Percentiles rank a stretch among this genome's conserved stretches.
These are phyloP conservation scores for Eupithecia subfuscata DNA, from an alignment of 2,888 invertebrate species.

Conservation along the genomic window DNA sequence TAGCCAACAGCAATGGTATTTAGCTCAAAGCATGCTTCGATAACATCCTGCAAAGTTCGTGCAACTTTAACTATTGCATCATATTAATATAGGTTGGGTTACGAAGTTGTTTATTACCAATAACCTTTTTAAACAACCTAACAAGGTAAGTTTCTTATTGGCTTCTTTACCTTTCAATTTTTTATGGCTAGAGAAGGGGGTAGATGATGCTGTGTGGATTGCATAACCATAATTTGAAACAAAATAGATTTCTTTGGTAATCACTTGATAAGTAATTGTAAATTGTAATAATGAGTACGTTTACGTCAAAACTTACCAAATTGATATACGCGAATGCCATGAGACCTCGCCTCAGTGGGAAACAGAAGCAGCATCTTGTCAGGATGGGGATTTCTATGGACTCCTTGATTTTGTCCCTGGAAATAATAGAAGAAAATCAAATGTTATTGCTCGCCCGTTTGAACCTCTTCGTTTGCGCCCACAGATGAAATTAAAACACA, in stretches of 20 bases:
- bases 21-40: conserved; percentile 26
- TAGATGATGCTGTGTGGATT: no score
- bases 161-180: background rate
- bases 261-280: no score
- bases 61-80: conserved; percentile 21
- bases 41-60: conserved; percentile 30
- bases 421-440: conserved; percentile 45
- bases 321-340: conserved; percentile 76
- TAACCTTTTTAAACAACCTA: background rate
- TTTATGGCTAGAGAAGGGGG: no score
- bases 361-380: conserved; percentile 78
- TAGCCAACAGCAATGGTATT: conserved; percentile 24
- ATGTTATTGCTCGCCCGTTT: background rate
- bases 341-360: conserved; percentile 73
- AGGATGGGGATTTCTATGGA: conserved; percentile 74
- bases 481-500: no score
- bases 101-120: background rate
- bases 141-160: background rate
- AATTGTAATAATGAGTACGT: no score
- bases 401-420: conserved; percentile 72
- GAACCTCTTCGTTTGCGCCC: no score
- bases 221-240: background rate
- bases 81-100: conserved; percentile 6
- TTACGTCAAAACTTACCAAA: conserved; percentile 59
- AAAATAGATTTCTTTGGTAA: no score